Conservation (phyloP, 2,888 invertebrate species). For the Thecophora atra region DNA sequence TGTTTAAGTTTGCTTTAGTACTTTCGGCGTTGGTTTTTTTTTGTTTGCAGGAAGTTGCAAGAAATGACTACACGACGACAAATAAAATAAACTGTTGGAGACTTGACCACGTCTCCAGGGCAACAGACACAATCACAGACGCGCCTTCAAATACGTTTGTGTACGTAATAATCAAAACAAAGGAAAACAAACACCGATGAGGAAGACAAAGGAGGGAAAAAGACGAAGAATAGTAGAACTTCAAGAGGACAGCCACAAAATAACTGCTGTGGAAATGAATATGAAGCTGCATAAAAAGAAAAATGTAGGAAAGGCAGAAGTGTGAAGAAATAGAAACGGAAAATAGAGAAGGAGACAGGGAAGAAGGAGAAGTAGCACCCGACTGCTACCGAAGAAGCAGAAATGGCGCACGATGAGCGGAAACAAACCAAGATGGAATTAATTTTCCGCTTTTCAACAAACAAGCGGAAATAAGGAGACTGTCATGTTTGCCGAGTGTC, state of each 20-base stretch:
- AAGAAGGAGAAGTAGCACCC: neutral
- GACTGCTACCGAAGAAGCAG: constrained; percentile 49
- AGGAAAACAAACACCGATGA: neutral
- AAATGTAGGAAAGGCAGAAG: constrained; percentile 1
- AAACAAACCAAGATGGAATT: constrained; percentile 66
- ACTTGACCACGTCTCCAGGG: neutral
- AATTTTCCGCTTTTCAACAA: constrained; percentile 66
- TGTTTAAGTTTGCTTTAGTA: neutral
- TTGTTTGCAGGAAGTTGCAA: neutral
- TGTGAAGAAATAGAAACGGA: neutral
- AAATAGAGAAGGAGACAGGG: neutral
- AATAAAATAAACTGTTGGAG: constrained; percentile 7
- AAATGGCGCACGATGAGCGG: constrained; percentile 59
- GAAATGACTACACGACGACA: neutral
- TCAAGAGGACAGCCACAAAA: neutral
- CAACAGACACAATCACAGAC: neutral
- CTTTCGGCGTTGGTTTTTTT: neutral
- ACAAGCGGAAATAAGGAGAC: constrained; percentile 64
- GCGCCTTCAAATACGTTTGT: neutral
- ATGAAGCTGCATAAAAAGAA: neutral
- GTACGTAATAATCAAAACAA: constrained; percentile 12
- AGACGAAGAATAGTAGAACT: neutral
- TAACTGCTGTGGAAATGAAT: neutral
- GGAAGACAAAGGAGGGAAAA: neutral
- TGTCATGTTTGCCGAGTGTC: constrained; percentile 28